Evolutionary conservation across 2,113 vertebrate species (phyloP).

Genomic region (Silurus meridionalis): DNA sequence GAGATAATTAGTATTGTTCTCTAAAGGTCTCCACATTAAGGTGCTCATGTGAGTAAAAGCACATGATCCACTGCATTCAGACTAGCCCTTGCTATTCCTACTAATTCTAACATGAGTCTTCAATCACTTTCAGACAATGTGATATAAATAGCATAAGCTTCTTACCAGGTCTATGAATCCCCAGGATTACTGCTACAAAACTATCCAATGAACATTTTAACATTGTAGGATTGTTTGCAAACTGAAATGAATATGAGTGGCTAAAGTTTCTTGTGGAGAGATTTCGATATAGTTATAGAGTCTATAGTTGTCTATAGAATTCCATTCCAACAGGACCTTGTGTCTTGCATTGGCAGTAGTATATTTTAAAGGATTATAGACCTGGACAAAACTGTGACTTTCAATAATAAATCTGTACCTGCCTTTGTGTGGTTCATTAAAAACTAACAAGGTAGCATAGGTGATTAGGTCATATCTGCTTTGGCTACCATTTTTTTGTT

Average conservation of each 20-base stretch:
- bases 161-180: not conserved
- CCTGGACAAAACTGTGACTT: conserved; percentile 53
- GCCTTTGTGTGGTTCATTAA: conserved; percentile 59
- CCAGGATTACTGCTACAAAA: not conserved
- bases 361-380: not conserved
- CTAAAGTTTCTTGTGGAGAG: not conserved
- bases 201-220: not conserved
- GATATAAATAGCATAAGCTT: not conserved
- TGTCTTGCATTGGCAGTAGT: not conserved
- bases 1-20: conserved; percentile 68
- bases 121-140: not conserved
- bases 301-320: not conserved
- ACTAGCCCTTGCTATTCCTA: not conserved
- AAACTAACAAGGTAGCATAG: conserved; percentile 58
- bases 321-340: not conserved
- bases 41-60: not conserved
- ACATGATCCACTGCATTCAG: conserved; percentile 28
- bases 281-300: too few relatives aligned
- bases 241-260: not conserved
- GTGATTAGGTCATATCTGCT: conserved; percentile 56
- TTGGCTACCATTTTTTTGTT: conserved; percentile 52
- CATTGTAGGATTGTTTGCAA: not conserved
- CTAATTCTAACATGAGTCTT: not conserved
- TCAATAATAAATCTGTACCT: conserved; percentile 62
- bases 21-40: conserved; percentile 53